Evolutionary conservation across 2,797 vertebrate species (phyloP), one percentile per base, ranked within the genome.

Genomic region (Rhinichthys osculus): DNA sequence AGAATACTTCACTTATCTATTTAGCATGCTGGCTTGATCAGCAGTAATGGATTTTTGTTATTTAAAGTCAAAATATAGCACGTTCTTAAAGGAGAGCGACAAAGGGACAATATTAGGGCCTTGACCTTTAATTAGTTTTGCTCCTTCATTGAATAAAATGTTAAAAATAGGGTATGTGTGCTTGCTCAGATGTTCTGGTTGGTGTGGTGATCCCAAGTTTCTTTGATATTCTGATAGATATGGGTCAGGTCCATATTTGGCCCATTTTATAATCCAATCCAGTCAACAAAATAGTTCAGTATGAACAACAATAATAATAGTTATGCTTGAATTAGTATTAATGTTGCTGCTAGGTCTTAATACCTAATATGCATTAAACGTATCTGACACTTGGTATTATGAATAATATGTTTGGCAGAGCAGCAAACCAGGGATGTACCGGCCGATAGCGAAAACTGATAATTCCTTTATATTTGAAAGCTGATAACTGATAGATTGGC

Each of bases 41-140:
- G 23, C 33, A 52, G 23, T 40, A 52, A 66, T 80, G 11, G 2
- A 3, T 67, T 21, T 80, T 47, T 50, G 6, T 30, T 50, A 21
- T 47, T 80, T 19, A 81, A 81, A 67, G 62, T 50, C 42, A 54
- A 74, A 74, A 47, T 52, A 17, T 67, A 67, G 1, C 14, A 47
- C 8, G 17, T 64, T 64, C n/a, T 17, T 59, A 27, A 82, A 67
- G 7, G 42, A 67, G 27, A 35, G 19, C 13, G 17, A 13, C 27
- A 47, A 80, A 80, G n/a, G 42, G 27, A 70, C n/a, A 7, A 13
- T 81, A 38, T 70, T 35, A 17, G 44, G 70, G 47, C 35, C 14
- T 27, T 54, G 21, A 70, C 21, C 44, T 8, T 38, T 81, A 16
- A 50, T 80, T 50, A 81, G 62, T 67, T 80, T 64, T 30, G 16